Percentiles rank a stretch among this genome's conserved stretches.
phyloP scores from a whole-genome alignment of 1,140 invertebrate genomes.

The Brachionus rubens region DNA sequence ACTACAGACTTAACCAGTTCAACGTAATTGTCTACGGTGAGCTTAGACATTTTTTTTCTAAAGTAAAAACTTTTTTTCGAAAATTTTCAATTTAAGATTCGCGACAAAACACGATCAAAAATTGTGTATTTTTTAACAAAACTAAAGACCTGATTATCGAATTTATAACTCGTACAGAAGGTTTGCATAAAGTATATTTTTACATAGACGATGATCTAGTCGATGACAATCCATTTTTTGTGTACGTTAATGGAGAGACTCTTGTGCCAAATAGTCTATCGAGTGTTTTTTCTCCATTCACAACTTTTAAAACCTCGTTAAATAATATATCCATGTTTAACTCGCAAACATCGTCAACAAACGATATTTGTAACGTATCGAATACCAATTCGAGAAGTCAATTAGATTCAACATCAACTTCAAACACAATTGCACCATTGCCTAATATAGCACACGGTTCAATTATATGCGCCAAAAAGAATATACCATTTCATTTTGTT shows the following conservation, averaged over 20 bases:
- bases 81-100: background rate
- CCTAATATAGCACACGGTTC: background rate
- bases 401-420: background rate
- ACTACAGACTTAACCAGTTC: background rate
- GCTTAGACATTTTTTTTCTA: background rate
- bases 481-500: conserved; percentile 14
- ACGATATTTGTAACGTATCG: background rate
- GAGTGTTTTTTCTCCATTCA: conserved; percentile 19
- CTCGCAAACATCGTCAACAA: background rate
- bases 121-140: background rate
- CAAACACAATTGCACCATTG: background rate
- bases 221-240: conserved; percentile 18
- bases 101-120: background rate
- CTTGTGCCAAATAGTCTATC: background rate
- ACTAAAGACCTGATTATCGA: conserved; percentile 9
- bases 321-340: conserved; percentile 5
- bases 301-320: conserved; percentile 9
- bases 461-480: conserved; percentile 23
- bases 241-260: conserved; percentile 1
- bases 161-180: conserved; percentile 3
- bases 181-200: conserved; percentile 21
- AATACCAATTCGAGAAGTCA: background rate
- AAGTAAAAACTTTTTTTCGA: background rate
- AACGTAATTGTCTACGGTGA: background rate
- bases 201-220: conserved; percentile 5